Evolutionary conservation across 2,797 vertebrate genomes (phyloP).

Genomic region (Steatocranus sp.): DNA sequence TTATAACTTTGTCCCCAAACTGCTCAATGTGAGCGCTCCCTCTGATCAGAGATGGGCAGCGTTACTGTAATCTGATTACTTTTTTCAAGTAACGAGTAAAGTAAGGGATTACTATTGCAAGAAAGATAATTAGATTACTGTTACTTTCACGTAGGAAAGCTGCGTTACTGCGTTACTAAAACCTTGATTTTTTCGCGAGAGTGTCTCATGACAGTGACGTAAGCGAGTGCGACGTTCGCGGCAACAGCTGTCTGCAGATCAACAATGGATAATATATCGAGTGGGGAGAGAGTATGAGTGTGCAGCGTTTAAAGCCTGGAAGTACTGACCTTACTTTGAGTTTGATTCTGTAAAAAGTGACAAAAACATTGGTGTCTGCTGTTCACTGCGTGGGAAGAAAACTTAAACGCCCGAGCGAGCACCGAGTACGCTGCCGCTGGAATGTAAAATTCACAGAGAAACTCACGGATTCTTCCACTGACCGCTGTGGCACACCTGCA

Average conservation of each 20-base stretch:
- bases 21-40: not conserved
- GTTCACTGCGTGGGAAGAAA: too few species aligned
- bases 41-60: not conserved
- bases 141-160: accelerated
- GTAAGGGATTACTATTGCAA: not conserved
- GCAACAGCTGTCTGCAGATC: not conserved
- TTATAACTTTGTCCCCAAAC: not conserved
- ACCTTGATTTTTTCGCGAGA: accelerated
- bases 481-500: accelerated
- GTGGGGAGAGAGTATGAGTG: accelerated
- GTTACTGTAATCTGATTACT: not conserved
- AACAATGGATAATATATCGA: not conserved
- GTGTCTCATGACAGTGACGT: accelerated
- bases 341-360: not conserved
- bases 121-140: accelerated
- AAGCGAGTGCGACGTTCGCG: accelerated
- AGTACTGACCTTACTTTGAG: not conserved
- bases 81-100: accelerated
- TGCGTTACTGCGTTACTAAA: not conserved
- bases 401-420: accelerated
- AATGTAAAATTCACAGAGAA: too few species aligned
- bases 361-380: accelerated
- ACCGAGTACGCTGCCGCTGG: accelerated
- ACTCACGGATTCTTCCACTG: accelerated
- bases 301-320: not conserved